These are phyloP conservation scores for Latrodectus hesperus DNA, from an alignment of 2,888 invertebrate genomes.

Conservation along the genomic window DNA sequence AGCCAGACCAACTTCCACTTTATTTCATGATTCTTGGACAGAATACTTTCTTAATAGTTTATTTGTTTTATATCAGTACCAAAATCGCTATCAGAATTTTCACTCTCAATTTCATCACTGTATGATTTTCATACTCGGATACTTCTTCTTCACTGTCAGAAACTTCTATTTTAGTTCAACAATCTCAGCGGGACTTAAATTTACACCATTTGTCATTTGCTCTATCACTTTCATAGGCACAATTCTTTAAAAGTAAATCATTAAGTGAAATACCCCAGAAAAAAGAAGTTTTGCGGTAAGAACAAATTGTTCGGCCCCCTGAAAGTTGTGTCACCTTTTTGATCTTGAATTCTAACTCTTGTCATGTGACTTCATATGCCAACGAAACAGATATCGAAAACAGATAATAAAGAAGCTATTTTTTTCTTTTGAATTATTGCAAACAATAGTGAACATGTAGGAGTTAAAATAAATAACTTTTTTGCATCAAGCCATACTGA, in stretches of 20 bases:
- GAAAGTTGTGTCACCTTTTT: neutral
- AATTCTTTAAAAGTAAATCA: conserved; percentile 11
- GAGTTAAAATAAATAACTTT: conserved; percentile 13
- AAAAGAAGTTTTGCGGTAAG: conserved; percentile 13
- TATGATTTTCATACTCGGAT: conserved; percentile 17
- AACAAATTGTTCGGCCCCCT: neutral
- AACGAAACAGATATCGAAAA: neutral
- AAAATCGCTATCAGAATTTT: neutral
- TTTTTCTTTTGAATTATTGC: neutral
- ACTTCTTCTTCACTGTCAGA: conserved; percentile 43
- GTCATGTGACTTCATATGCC: neutral
- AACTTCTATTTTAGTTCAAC: conserved; percentile 8
- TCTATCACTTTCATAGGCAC: conserved; percentile 6
- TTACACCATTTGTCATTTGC: conserved; percentile 8
- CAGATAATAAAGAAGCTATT: conserved; percentile 6
- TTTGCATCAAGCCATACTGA: conserved; percentile 4
- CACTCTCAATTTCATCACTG: conserved; percentile 22
- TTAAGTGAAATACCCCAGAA: conserved; percentile 7
- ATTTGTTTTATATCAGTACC: conserved; percentile 8
- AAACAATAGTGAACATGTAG: neutral
- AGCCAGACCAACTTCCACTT: conserved; percentile 5
- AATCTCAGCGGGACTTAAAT: conserved; percentile 17
- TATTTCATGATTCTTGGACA: conserved; percentile 13
- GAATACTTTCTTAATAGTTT: conserved; percentile 4
- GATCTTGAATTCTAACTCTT: neutral